Evolutionary conservation across 1,140 invertebrate species (phyloP).

Genomic region (Sitobion miscanthi): DNA sequence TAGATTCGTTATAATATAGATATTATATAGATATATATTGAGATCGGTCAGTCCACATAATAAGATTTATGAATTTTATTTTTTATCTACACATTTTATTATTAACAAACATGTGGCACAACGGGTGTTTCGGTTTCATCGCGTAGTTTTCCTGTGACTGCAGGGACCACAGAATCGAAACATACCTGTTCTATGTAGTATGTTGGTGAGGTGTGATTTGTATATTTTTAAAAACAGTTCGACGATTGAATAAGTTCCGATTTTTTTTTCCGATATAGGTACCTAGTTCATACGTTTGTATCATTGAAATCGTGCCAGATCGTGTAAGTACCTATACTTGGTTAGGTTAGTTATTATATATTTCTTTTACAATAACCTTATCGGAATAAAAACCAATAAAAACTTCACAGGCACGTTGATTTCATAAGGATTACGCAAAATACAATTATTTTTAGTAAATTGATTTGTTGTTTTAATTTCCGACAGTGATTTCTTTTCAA

Average conservation of each 20-base stretch:
- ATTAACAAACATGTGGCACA: too few relatives aligned
- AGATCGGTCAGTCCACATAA: too few relatives aligned
- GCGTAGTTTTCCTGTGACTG: too few relatives aligned
- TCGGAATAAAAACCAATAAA: neutral
- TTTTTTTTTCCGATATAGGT: too few relatives aligned
- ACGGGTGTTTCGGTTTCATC: too few relatives aligned
- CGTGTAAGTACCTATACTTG: too few relatives aligned
- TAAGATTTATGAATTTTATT: too few relatives aligned
- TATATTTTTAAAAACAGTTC: neutral
- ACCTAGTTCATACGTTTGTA: too few relatives aligned
- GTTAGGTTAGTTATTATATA: neutral
- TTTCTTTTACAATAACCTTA: neutral
- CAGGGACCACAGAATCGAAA: neutral
- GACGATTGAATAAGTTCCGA: neutral
- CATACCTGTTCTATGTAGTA: neutral
- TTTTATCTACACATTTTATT: too few relatives aligned
- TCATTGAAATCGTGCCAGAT: too few relatives aligned
- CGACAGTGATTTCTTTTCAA: neutral
- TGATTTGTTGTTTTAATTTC: constrained; percentile 25
- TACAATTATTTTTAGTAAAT: neutral
- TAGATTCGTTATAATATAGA: too few relatives aligned
- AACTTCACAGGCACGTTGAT: neutral
- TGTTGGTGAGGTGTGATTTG: neutral
- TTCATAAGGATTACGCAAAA: neutral
- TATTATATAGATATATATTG: too few relatives aligned